Percentiles rank a stretch among this genome's conserved stretches.
Conservation (phyloP, 2,888 invertebrate genomes). For the Hypena proboscidalis region DNA sequence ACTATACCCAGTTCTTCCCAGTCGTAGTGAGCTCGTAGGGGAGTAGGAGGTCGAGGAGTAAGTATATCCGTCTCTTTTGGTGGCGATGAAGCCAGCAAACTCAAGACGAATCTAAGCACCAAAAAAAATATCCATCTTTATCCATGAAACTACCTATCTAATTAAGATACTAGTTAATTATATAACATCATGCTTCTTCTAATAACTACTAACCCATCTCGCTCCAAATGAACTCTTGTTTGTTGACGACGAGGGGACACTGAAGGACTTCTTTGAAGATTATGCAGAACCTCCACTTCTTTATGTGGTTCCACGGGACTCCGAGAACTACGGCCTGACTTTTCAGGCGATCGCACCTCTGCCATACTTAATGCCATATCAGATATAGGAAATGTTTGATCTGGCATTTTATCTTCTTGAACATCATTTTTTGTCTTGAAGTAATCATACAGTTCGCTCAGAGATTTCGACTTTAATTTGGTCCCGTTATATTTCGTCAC, state of each 20-base stretch:
- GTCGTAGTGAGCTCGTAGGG: constrained; percentile 65
- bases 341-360: constrained; percentile 70
- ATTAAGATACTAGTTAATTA: not conserved
- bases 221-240: constrained; percentile 69
- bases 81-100: constrained; percentile 68
- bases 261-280: constrained; percentile 87
- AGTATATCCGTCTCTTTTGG: constrained; percentile 58
- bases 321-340: constrained; percentile 50
- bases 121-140: not conserved
- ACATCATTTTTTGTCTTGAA: constrained; percentile 72
- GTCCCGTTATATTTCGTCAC: constrained; percentile 59
- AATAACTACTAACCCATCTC: constrained; percentile 75
- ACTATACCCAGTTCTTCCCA: constrained; percentile 88
- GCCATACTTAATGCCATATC: constrained; percentile 69
- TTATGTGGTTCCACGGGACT: constrained; percentile 86
- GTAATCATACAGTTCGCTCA: constrained; percentile 79
- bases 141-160: not conserved
- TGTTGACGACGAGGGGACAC: constrained; percentile 82
- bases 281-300: constrained; percentile 88
- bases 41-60: constrained; percentile 64
- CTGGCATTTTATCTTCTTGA: constrained; percentile 52
- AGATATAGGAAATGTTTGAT: too few relatives aligned
- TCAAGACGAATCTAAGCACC: constrained; percentile 66
- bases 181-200: too few relatives aligned
- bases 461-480: constrained; percentile 78